A percentile compares a stretch with the other conserved stretches of the same genome.
Evolutionary conservation across 2,797 vertebrate genomes (phyloP).

Genomic region (Falco cherrug): DNA sequence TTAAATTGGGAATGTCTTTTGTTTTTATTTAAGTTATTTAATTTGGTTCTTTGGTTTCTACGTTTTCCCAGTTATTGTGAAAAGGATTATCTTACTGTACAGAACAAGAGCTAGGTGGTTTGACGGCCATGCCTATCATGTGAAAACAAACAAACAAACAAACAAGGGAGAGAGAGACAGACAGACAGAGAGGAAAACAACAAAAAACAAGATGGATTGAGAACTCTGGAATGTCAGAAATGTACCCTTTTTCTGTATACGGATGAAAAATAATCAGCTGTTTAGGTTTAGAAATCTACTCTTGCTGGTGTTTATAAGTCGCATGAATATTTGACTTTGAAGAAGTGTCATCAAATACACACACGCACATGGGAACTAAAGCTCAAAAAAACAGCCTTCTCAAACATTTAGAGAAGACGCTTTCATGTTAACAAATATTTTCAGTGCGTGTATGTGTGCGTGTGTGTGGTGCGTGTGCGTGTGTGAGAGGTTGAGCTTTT

Average conservation of each 20-base stretch:
- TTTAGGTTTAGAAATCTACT: constrained; percentile 88
- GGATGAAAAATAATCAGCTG: constrained; percentile 81
- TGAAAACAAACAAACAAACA: constrained; percentile 7
- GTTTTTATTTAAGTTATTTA: constrained; percentile 62
- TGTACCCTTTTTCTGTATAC: constrained; percentile 77
- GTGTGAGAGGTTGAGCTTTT: constrained; percentile 65
- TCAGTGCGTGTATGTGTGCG: constrained; percentile 73
- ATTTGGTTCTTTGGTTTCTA: constrained; percentile 50
- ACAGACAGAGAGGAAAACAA: constrained; percentile 34
- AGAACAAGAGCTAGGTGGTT: constrained; percentile 65
- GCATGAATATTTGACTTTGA: constrained; percentile 89
- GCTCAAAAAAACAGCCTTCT: constrained; percentile 75
- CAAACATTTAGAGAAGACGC: constrained; percentile 74
- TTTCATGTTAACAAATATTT: constrained; percentile 79
- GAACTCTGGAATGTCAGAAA: constrained; percentile 67
- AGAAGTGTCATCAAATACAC: constrained; percentile 81
- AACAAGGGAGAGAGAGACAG: not conserved
- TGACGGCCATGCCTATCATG: constrained; percentile 64
- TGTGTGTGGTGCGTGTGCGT: constrained; percentile 60
- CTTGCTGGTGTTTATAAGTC: constrained; percentile 87
- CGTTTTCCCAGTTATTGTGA: constrained; percentile 65
- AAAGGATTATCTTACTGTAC: constrained; percentile 75
- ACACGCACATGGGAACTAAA: constrained; percentile 68
- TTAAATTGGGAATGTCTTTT: constrained; percentile 69
- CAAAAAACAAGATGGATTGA: constrained; percentile 24